Percentiles rank a stretch among this genome's conserved stretches.
phyloP scores from a whole-genome alignment of 2,888 invertebrate species.

The Drosophila yooni region DNA sequence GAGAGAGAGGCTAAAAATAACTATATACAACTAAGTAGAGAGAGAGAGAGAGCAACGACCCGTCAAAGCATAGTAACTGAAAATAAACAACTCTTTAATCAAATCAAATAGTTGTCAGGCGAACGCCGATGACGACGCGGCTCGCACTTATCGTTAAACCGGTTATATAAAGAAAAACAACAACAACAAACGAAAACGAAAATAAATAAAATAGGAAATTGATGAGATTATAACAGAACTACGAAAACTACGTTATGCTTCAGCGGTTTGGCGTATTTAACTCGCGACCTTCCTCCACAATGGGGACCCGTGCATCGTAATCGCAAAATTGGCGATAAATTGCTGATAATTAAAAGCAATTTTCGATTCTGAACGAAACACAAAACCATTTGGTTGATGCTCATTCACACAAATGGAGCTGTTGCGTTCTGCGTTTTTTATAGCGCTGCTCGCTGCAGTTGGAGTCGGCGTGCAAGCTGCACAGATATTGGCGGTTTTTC shows the following conservation, averaged over 20 bases:
- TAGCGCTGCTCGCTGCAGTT: slow-evolving; percentile 13
- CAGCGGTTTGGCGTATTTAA: slow-evolving; percentile 14
- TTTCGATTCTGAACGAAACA: slow-evolving; percentile 8
- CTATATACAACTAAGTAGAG: background rate
- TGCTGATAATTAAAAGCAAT: slow-evolving; percentile 41
- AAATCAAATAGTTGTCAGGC: slow-evolving; percentile 44
- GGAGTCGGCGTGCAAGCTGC: slow-evolving; percentile 42
- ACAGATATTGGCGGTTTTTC: slow-evolving; percentile 71
- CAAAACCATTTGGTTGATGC: slow-evolving; percentile 16
- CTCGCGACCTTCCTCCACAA: slow-evolving; percentile 9
- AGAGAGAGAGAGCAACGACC: background rate
- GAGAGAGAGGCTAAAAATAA: background rate
- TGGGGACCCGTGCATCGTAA: slow-evolving; percentile 1
- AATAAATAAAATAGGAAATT: background rate
- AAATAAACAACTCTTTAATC: slow-evolving; percentile 28
- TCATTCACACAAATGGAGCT: slow-evolving; percentile 30
- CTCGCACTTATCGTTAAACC: slow-evolving; percentile 1
- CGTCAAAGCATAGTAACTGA: slow-evolving; percentile 45
- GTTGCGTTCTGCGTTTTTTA: background rate
- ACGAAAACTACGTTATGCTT: slow-evolving; percentile 40
- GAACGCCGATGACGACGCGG: slow-evolving; percentile 23
- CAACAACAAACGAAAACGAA: background rate
- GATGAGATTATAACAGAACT: background rate
- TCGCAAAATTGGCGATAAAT: background rate
- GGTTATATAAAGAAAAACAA: slow-evolving; percentile 25